Evolutionary conservation across 2,113 vertebrate species (phyloP), one percentile per base, ranked within the genome.

Genomic region (Lepisosteus oculatus): DNA sequence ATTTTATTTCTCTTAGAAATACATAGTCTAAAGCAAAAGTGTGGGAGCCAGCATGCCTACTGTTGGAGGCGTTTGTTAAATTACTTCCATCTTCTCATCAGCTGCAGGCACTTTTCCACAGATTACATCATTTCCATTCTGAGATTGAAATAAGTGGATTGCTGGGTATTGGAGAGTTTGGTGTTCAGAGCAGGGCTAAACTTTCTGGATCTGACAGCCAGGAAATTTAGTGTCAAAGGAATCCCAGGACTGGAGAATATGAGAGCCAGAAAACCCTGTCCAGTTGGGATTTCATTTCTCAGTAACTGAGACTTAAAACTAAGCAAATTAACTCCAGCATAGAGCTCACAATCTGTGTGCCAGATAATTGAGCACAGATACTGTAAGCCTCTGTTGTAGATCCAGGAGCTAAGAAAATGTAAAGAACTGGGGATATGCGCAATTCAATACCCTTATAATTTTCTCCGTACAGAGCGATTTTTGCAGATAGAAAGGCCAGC

Each of bases 191-290:
- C 69, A 3, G 9, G 6, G 15, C 14, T 73, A 79, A 77, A 72
- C 71, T 69, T 68, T 64, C 65, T 61, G 57, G 72, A 78, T 73
- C 68, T 73, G 51, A 55, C 72, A 84, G 80, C 76, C 83, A 80
- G 83, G 78, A 83, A 85, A 78, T 74, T 75, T 74, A 73, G 80
- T 81, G 82, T 86, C 80, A 80, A 74, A 69, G 69, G 75, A 79
- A 80, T 76, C 68, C 54, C 74, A 63, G 75, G 83, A 59, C 73
- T 78, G 75, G 78, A 78, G 70, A 80, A 85, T 69, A 76, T 77
- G 79, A 83, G 81, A 84, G 81, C 80, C 7, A 12, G 43, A 14
- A 66, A 14, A 13, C n/a, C 41, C 64, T 45, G 64, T 3, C 12
- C 43, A 7, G 4, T n/a, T 45, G 13, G 8, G 43, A 6, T 66